phyloP scores from a whole-genome alignment of 1,140 invertebrate genomes.

The Steinernema khuongi region DNA sequence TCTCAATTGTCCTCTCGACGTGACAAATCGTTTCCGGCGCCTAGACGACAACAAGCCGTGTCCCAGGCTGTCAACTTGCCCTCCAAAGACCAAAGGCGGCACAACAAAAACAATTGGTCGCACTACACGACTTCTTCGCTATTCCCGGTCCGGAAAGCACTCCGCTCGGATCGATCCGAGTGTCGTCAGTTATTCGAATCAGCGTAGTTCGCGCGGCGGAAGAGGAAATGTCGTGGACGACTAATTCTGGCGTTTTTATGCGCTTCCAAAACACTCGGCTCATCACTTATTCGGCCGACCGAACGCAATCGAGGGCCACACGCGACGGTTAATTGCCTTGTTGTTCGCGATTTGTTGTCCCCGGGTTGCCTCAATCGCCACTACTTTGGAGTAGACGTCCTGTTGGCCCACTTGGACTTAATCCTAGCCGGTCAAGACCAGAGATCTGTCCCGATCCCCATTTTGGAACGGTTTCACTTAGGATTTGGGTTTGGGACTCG shows the following conservation, averaged over 20 bases:
- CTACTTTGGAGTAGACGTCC: too few relatives aligned
- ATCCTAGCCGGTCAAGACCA: too few relatives aligned
- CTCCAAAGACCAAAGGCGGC: background rate
- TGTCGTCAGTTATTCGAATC: slow-evolving; percentile 3
- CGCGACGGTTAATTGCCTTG: too few relatives aligned
- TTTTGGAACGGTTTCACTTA: too few relatives aligned
- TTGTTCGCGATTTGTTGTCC: too few relatives aligned
- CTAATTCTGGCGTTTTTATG: slow-evolving; percentile 3
- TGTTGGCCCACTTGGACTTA: too few relatives aligned
- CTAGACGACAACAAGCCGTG: background rate
- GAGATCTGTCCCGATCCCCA: too few relatives aligned
- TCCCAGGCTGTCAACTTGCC: background rate
- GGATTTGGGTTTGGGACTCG: too few relatives aligned
- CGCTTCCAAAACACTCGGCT: slow-evolving; percentile 1
- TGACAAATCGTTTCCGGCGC: background rate
- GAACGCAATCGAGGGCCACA: too few relatives aligned
- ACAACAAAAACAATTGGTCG: background rate
- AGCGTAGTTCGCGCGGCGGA: background rate
- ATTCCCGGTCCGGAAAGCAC: background rate
- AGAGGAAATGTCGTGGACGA: background rate
- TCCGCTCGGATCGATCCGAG: background rate
- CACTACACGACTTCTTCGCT: background rate
- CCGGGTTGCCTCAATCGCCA: too few relatives aligned
- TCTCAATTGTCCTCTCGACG: background rate
- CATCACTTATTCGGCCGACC: slow-evolving; percentile 6